A percentile compares a stretch with the other conserved stretches of the same genome.
Evolutionary conservation across 2,888 invertebrate species (phyloP).

Genomic region (Pyralis farinalis): DNA sequence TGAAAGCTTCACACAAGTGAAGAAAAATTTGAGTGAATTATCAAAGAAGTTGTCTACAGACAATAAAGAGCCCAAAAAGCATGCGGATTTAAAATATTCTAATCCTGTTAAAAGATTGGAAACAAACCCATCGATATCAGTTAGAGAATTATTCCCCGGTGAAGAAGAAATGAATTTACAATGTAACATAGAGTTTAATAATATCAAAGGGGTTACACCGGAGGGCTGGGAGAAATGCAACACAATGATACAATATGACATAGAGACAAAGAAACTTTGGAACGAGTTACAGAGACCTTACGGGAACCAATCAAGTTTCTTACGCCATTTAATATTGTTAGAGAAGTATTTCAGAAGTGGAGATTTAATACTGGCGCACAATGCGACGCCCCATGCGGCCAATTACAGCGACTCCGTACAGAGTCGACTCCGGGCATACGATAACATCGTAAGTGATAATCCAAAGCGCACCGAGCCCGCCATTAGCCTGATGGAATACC

Average conservation of each 20-base stretch:
- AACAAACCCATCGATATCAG: constrained; percentile 91
- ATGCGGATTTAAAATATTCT: constrained; percentile 64
- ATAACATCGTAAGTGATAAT: constrained; percentile 74
- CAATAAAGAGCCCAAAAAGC: constrained; percentile 59
- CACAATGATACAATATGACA: constrained; percentile 89
- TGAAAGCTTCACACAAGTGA: constrained; percentile 73
- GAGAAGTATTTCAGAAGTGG: constrained; percentile 93
- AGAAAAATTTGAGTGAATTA: constrained; percentile 69
- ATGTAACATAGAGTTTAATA: constrained; percentile 88
- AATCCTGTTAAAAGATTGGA: constrained; percentile 85
- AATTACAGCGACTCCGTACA: constrained; percentile 91
- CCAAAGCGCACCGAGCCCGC: constrained; percentile 49
- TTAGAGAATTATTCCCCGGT: constrained; percentile 89
- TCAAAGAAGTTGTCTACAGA: constrained; percentile 61
- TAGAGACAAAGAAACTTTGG: constrained; percentile 90
- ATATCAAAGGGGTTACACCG: constrained; percentile 86
- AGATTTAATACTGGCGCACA: constrained; percentile 86
- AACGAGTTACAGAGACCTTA: constrained; percentile 92
- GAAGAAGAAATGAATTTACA: constrained; percentile 91
- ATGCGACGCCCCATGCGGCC: constrained; percentile 86
- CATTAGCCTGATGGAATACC: constrained; percentile 64
- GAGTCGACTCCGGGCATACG: constrained; percentile 88
- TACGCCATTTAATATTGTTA: constrained; percentile 88
- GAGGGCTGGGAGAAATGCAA: constrained; percentile 93
- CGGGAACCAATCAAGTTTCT: constrained; percentile 92